Conservation (phyloP, 2,797 vertebrate genomes). For the Scolopax rusticola region DNA sequence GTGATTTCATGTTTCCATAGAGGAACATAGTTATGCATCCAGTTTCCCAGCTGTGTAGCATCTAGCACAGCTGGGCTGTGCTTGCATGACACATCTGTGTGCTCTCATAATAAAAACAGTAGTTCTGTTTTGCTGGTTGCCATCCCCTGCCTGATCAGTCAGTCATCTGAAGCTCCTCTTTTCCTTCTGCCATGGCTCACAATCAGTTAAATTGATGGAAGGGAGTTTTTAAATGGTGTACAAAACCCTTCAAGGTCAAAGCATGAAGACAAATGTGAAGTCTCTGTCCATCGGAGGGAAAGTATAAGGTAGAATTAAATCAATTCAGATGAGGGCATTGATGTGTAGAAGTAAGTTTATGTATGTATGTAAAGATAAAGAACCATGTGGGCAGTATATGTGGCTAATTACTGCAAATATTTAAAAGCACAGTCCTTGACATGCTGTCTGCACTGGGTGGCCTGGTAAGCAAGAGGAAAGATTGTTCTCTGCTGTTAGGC, state of each 20-base stretch:
- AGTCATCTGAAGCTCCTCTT: neutral
- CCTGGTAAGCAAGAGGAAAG: constrained; percentile 3
- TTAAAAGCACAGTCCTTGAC: neutral
- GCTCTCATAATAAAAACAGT: neutral
- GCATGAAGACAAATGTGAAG: neutral
- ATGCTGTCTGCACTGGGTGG: neutral
- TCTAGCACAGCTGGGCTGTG: neutral
- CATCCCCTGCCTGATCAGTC: neutral
- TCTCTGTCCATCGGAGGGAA: neutral
- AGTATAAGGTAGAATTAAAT: constrained; percentile 2
- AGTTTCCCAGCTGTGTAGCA: neutral
- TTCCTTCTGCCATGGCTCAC: neutral
- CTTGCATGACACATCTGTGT: neutral
- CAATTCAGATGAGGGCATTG: neutral
- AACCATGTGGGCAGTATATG: neutral
- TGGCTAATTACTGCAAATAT: constrained; percentile 8
- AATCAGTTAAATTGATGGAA: neutral
- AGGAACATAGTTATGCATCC: neutral
- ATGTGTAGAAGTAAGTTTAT: neutral
- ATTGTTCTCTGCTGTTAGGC: neutral
- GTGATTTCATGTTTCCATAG: neutral
- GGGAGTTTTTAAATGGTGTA: neutral
- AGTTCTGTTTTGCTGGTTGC: neutral
- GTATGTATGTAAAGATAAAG: neutral
- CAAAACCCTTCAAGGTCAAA: neutral